Conservation (phyloP, 2,113 vertebrate species). For the Globicephala melas region DNA sequence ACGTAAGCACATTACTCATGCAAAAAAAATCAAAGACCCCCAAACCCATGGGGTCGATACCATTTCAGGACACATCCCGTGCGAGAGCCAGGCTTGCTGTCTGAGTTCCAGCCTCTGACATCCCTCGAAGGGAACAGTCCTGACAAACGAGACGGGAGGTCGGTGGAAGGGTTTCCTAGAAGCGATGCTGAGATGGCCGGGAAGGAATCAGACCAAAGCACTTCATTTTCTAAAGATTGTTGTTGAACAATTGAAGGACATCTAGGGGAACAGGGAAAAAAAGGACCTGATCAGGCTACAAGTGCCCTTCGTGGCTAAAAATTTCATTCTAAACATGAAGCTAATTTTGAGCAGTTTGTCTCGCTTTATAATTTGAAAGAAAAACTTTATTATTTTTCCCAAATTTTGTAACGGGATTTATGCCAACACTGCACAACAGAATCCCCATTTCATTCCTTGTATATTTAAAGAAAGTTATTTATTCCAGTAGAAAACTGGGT, state of each 20-base stretch:
- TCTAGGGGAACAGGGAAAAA: background rate
- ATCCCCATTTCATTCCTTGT: background rate
- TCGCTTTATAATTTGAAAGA: background rate
- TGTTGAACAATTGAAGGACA: background rate
- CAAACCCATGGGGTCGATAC: fast-evolving
- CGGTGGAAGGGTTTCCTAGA: background rate
- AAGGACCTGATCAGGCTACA: background rate
- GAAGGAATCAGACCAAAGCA: background rate
- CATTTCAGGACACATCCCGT: background rate
- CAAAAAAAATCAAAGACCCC: background rate
- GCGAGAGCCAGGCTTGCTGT: too few species aligned
- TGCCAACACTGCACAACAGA: background rate
- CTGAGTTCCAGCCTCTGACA: background rate
- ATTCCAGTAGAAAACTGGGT: conserved; percentile 1
- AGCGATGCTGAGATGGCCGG: background rate
- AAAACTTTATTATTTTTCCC: background rate
- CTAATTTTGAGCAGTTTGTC: background rate
- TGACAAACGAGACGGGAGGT: background rate
- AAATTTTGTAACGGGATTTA: background rate
- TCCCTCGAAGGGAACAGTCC: background rate
- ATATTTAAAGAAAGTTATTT: background rate
- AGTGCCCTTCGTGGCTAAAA: background rate
- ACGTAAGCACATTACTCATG: background rate
- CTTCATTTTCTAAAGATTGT: background rate
- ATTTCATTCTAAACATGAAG: background rate